Conservation (phyloP, 2,113 vertebrate species). For the Otis tarda region DNA sequence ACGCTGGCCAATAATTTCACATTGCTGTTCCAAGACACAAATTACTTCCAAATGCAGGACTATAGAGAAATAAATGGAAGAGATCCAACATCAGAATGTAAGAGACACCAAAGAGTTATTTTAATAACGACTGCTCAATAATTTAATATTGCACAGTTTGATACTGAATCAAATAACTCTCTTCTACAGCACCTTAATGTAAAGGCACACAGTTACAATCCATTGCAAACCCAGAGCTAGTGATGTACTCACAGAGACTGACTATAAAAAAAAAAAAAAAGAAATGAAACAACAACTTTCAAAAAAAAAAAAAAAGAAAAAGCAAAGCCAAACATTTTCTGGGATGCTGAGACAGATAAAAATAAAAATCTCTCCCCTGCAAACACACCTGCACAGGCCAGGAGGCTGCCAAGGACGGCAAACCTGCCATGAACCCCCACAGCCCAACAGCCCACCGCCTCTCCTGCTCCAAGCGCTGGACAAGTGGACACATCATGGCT, state of each 20-base stretch:
- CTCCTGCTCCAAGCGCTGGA: neutral
- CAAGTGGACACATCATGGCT: fast-evolving
- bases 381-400: neutral
- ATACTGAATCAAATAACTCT: neutral
- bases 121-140: neutral
- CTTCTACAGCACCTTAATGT: neutral
- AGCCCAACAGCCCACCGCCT: neutral
- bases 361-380: neutral
- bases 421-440: neutral
- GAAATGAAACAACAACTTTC: neutral
- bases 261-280: neutral
- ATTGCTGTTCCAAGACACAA: constrained; percentile 55
- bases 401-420: neutral
- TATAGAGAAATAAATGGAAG: constrained; percentile 24
- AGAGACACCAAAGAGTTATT: constrained; percentile 24
- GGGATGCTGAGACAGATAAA: neutral
- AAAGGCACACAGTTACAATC: neutral
- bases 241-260: neutral
- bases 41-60: constrained; percentile 53
- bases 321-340: neutral
- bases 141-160: neutral
- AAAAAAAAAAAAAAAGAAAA: neutral
- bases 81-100: neutral
- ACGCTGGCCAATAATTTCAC: constrained; percentile 41
- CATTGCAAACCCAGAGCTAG: neutral